Conservation (phyloP, 2,113 vertebrate species). For the Strix aluco region DNA sequence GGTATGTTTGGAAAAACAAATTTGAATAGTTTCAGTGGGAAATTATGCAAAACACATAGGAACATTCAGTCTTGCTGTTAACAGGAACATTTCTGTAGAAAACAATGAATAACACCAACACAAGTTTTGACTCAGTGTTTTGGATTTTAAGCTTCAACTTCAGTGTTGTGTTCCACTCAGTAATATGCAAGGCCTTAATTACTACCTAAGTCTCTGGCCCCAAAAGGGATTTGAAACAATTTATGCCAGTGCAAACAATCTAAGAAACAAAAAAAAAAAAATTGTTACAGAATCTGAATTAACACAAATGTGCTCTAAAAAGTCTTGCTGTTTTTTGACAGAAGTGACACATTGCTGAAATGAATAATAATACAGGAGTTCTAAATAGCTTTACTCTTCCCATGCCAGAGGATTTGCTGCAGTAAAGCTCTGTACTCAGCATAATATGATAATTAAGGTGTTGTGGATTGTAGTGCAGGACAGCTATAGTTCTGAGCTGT, state of each 20-base stretch:
- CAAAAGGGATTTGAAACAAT: neutral
- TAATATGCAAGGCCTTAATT: neutral
- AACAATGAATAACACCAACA: neutral
- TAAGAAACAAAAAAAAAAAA: neutral
- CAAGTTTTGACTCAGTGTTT: neutral
- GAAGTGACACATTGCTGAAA: neutral
- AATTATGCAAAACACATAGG: neutral
- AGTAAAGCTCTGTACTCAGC: neutral
- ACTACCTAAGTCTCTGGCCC: neutral
- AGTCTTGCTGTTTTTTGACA: neutral
- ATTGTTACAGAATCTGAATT: neutral
- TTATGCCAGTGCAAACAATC: neutral
- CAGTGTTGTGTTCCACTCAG: neutral
- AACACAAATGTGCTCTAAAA: neutral
- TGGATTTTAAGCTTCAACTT: neutral
- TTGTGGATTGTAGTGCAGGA: neutral
- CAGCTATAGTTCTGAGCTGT: neutral
- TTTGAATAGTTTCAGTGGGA: neutral
- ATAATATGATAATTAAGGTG: conserved; percentile 7
- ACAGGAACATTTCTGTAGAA: neutral
- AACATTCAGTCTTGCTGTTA: neutral
- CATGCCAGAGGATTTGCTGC: neutral
- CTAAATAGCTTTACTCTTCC: neutral
- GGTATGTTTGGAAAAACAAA: neutral
- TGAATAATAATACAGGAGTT: neutral